Evolutionary conservation across 2,797 vertebrate species (phyloP), one percentile per base, ranked within the genome.

Genomic region (Cynopterus sphinx): DNA sequence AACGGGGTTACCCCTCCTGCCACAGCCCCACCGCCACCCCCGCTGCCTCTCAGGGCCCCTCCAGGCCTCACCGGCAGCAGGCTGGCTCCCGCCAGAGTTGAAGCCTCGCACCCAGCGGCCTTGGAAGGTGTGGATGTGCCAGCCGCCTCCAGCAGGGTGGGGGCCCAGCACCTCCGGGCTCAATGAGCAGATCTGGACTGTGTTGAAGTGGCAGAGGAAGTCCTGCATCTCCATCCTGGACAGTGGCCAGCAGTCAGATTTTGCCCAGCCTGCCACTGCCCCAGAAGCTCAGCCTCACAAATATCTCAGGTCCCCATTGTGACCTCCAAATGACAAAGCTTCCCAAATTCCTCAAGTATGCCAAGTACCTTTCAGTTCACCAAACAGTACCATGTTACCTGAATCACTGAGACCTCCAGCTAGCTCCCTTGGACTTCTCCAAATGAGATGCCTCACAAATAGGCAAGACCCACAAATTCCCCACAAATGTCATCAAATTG

Each of bases 141-240:
- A 98, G 85, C 83, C 41, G 0, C 91, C 91, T 4, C 90, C 81
- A 0, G 85, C 55, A 0, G 96, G 96, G 22, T 67, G 53, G 33
- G 96, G 94, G 1, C 93, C 92, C 49, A 96, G 73, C 53, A 96
- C 95, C 53, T 98, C 97, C 0, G 98, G 96, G 59, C 95, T 98
- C 87, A 98, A 96, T 0, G 95, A 98, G 94, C 98, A 98, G 87
- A 98, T 96, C 92, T 98, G 98, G 51, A 98, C 75, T 0, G 83
- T 95, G 74, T 98, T 90, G 46, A 98, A 98, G 87, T 96, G 94
- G 1, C 22, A 79, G 49, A 98, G 74, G 59, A 98, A 98, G 61
- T 98, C 98, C 24, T 51, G 93, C 59, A 98, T 91, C 49, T 98
- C 96, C 97, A 98, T 98, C 98, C 98, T 98, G 95, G 7, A 59